A percentile compares a stretch with the other conserved stretches of the same genome.
phyloP scores from a whole-genome alignment of 2,113 vertebrate genomes.

The Hydropotes inermis region DNA sequence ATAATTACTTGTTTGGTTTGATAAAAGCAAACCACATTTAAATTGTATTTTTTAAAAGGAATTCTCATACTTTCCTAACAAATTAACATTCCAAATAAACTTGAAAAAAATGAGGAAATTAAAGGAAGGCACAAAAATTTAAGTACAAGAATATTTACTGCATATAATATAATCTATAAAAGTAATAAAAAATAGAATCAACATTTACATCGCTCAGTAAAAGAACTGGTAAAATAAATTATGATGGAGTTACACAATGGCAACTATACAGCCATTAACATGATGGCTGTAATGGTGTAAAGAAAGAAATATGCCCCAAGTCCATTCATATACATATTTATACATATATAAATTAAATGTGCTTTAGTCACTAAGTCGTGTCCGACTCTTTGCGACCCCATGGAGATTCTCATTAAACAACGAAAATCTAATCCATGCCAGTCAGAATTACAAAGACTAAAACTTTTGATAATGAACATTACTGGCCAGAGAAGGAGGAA shows the following conservation, averaged over 20 bases:
- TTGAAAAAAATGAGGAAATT: background rate
- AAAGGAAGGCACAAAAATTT: background rate
- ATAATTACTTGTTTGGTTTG: background rate
- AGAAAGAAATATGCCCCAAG: background rate
- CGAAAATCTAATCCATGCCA: background rate
- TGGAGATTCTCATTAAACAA: background rate
- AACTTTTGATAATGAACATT: background rate
- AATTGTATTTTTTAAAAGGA: background rate
- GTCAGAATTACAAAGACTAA: background rate
- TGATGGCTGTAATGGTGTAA: background rate
- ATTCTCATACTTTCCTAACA: background rate
- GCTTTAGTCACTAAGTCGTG: background rate
- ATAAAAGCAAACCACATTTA: background rate
- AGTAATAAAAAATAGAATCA: background rate
- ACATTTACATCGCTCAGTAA: background rate
- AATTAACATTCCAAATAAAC: slow-evolving; percentile 15
- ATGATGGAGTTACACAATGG: background rate
- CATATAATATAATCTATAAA: background rate
- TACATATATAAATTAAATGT: background rate
- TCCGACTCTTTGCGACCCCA: background rate
- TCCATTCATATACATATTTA: background rate
- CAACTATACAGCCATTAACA: background rate
- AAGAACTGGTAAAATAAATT: background rate
- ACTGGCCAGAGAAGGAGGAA: background rate
- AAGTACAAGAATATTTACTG: background rate